phyloP scores from a whole-genome alignment of 1,140 invertebrate species.

The Drosophila kanapiae region DNA sequence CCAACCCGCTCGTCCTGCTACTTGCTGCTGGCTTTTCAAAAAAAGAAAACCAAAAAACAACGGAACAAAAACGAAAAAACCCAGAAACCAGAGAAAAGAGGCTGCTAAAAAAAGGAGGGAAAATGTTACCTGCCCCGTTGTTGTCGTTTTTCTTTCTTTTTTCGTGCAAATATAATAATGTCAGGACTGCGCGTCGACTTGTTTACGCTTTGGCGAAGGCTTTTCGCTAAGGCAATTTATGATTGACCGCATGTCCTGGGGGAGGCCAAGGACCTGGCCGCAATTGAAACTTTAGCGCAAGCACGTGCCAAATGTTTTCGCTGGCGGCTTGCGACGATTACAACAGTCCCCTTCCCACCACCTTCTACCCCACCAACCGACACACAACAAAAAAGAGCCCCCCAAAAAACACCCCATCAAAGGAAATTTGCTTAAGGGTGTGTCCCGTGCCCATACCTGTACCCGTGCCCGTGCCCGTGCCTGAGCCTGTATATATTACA shows the following conservation, averaged over 20 bases:
- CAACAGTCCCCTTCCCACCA: constrained; percentile 6
- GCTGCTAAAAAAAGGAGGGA: not conserved
- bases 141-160: constrained; percentile 20
- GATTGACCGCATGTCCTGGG: constrained; percentile 70
- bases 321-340: constrained; percentile 45
- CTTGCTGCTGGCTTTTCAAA: constrained; percentile 50
- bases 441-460: no score
- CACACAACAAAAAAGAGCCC: not conserved
- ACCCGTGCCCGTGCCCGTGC: not conserved
- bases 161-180: constrained; percentile 78
- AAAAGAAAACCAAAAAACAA: constrained; percentile 10
- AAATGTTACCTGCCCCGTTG: constrained; percentile 21
- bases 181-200: constrained; percentile 71
- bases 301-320: constrained; percentile 60
- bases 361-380: no score
- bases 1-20: constrained; percentile 11
- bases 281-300: constrained; percentile 52
- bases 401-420: constrained; percentile 11
- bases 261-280: constrained; percentile 37
- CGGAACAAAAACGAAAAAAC: not conserved
- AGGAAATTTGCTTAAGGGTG: constrained; percentile 19
- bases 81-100: not conserved
- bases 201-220: constrained; percentile 74
- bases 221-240: constrained; percentile 72
- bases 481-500: not conserved